Evolutionary conservation across 2,113 vertebrate species (phyloP).

Genomic region (Semicossyphus pulcher): DNA sequence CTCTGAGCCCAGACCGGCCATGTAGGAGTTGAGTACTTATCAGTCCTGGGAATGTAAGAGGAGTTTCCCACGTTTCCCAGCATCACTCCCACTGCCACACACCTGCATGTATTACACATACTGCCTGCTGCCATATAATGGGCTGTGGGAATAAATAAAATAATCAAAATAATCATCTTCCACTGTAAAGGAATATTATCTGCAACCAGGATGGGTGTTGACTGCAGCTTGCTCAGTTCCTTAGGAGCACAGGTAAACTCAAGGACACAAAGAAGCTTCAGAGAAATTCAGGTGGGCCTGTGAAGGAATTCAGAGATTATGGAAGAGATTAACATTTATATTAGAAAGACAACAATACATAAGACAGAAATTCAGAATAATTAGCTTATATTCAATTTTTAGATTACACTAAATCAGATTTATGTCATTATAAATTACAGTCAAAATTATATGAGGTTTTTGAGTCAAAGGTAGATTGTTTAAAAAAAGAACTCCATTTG

Average conservation of each 20-base stretch:
- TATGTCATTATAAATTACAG: too few species aligned
- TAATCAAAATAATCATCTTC: background rate
- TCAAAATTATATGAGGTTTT: too few species aligned
- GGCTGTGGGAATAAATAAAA: conserved; percentile 28
- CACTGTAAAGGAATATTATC: background rate
- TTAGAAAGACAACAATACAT: background rate
- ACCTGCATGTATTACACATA: conserved; percentile 51
- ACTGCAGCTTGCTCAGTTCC: background rate
- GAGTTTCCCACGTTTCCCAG: conserved; percentile 62
- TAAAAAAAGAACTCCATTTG: too few species aligned
- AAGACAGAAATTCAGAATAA: too few species aligned
- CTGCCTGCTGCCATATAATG: background rate
- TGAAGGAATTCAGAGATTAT: background rate
- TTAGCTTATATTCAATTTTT: too few species aligned
- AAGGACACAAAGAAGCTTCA: background rate
- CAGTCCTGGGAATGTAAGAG: conserved; percentile 63
- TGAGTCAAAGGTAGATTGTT: too few species aligned
- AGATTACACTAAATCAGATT: too few species aligned
- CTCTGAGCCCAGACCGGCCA: background rate
- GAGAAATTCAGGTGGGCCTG: background rate
- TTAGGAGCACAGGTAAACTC: background rate
- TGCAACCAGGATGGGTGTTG: background rate
- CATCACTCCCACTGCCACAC: conserved; percentile 72
- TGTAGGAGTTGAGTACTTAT: conserved; percentile 44
- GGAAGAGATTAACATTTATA: background rate